Conservation (phyloP, 2,113 vertebrate genomes). For the Platycercus adscitus region DNA sequence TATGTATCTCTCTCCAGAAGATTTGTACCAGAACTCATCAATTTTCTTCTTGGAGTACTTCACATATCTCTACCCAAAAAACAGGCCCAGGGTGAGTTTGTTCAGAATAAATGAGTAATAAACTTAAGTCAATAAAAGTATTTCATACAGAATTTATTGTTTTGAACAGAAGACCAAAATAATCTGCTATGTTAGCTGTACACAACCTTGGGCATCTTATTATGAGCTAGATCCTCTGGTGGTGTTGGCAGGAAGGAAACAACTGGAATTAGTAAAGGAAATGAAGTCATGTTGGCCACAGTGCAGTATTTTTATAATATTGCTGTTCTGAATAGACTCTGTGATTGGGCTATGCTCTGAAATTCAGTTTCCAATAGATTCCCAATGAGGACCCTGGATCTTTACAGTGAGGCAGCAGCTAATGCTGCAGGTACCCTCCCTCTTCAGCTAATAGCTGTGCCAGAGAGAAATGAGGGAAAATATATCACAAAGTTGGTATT, state of each 20-base stretch:
- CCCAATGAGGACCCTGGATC: background rate
- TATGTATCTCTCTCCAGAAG: slow-evolving; percentile 88
- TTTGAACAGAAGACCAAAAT: background rate
- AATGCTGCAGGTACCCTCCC: background rate
- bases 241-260: slow-evolving; percentile 14
- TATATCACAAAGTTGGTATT: background rate
- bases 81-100: slow-evolving; percentile 72
- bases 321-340: background rate
- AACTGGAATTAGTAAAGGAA: slow-evolving; percentile 1
- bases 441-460: background rate
- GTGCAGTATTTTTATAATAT: background rate
- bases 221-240: background rate
- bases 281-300: background rate
- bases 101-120: background rate
- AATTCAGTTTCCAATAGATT: background rate
- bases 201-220: background rate
- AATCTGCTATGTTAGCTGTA: background rate
- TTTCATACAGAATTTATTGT: background rate
- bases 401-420: background rate
- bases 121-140: background rate
- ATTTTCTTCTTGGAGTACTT: slow-evolving; percentile 87
- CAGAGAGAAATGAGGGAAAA: background rate
- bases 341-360: background rate
- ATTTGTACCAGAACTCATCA: slow-evolving; percentile 90
- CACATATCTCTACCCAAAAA: slow-evolving; percentile 82